phyloP scores from a whole-genome alignment of 2,113 vertebrate species.

The Salvelinus sp. region DNA sequence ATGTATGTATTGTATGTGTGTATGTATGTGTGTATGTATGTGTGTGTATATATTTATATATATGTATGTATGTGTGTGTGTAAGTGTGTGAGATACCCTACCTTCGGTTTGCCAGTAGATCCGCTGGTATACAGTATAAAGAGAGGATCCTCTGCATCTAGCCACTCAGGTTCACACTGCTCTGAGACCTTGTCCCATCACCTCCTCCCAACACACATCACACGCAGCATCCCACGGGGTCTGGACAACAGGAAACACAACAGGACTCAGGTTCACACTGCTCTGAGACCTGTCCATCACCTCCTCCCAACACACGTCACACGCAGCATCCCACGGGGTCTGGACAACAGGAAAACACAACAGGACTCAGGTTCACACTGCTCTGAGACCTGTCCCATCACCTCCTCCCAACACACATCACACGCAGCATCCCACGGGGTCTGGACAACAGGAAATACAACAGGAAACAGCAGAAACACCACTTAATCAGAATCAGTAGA shows the following conservation, averaged over 20 bases:
- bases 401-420: too few relatives aligned
- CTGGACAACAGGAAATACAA: too few relatives aligned
- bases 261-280: too few relatives aligned
- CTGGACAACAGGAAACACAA: slow-evolving; percentile 45
- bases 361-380: too few relatives aligned
- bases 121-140: slow-evolving; percentile 84
- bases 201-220: slow-evolving; percentile 79
- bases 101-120: slow-evolving; percentile 84
- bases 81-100: slow-evolving; percentile 10
- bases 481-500: too few relatives aligned
- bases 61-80: too few relatives aligned
- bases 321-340: too few relatives aligned
- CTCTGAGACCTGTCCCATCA: too few relatives aligned
- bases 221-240: slow-evolving; percentile 70
- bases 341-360: background rate
- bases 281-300: too few relatives aligned
- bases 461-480: background rate
- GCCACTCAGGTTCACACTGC: slow-evolving; percentile 79
- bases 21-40: accelerated
- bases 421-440: too few relatives aligned
- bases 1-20: accelerated
- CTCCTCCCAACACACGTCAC: too few relatives aligned
- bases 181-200: slow-evolving; percentile 63
- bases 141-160: slow-evolving; percentile 81
- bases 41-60: too few relatives aligned